Evolutionary conservation across 2,888 invertebrate species (phyloP).

Genomic region (Nasonia oneida): DNA sequence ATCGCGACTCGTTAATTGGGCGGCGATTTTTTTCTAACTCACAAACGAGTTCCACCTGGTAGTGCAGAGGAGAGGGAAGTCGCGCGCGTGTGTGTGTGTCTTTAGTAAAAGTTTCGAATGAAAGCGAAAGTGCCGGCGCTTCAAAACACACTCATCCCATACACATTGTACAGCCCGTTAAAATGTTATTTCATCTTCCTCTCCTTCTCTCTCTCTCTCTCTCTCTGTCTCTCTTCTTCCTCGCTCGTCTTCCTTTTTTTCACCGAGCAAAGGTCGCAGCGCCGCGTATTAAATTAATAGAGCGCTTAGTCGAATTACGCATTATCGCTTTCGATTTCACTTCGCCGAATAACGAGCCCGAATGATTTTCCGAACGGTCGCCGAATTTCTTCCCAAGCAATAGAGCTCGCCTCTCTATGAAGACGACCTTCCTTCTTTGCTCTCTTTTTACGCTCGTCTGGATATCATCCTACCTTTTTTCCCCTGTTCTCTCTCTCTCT

Average conservation of each 20-base stretch:
- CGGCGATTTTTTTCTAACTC: slow-evolving; percentile 37
- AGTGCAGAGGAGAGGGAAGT: not conserved
- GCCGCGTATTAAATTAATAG: slow-evolving; percentile 16
- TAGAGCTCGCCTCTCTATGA: slow-evolving; percentile 25
- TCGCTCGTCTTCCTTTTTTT: not conserved
- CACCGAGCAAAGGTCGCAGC: not conserved
- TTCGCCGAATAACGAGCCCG: not conserved
- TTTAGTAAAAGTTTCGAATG: slow-evolving; percentile 58
- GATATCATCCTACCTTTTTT: slow-evolving; percentile 59
- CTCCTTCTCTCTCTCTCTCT: not conserved
- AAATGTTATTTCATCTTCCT: slow-evolving; percentile 44
- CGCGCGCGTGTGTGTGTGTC: not conserved
- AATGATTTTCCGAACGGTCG: not conserved
- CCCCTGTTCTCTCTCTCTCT: slow-evolving; percentile 25
- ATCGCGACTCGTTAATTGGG: slow-evolving; percentile 17
- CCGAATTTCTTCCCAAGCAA: slow-evolving; percentile 5
- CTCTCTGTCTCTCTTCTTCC: not conserved
- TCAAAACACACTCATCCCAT: slow-evolving; percentile 47
- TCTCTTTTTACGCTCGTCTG: slow-evolving; percentile 64
- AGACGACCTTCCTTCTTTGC: slow-evolving; percentile 55
- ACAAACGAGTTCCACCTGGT: slow-evolving; percentile 35
- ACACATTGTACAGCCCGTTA: slow-evolving; percentile 38
- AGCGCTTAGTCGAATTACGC: not conserved
- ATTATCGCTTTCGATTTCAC: not conserved
- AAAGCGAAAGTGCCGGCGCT: slow-evolving; percentile 59